Evolutionary conservation across 2,888 invertebrate genomes (phyloP).

Genomic region (Chymomyza procnemis): DNA sequence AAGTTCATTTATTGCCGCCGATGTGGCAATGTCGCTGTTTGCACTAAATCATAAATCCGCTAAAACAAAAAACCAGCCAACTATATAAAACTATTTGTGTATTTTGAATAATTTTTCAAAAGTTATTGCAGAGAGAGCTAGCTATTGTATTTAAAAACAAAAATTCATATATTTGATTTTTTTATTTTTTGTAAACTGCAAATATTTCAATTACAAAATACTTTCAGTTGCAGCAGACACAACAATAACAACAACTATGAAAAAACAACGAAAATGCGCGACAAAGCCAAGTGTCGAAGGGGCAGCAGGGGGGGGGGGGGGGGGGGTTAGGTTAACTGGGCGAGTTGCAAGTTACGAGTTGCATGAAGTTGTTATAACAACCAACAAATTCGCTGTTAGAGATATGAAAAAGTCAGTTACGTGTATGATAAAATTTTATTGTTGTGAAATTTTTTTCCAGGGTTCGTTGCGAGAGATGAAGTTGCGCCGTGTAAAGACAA

Average conservation of each 20-base stretch:
- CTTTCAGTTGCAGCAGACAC: constrained; percentile 15
- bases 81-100: constrained; percentile 5
- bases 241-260: constrained; percentile 11
- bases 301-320: too few species aligned
- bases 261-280: constrained; percentile 1
- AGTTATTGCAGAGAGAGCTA: neutral
- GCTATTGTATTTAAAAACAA: neutral
- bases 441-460: constrained; percentile 54
- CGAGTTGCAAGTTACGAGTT: too few species aligned
- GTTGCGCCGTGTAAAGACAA: constrained; percentile 8
- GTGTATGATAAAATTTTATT: constrained; percentile 63
- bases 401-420: constrained; percentile 31
- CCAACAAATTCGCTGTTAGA: constrained; percentile 16
- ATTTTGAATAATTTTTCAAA: neutral
- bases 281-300: neutral
- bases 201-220: constrained; percentile 59
- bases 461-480: constrained; percentile 8
- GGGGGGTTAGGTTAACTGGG: too few species aligned
- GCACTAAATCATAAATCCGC: neutral
- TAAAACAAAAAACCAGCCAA: constrained; percentile 8
- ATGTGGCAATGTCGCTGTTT: neutral
- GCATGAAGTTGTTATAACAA: neutral
- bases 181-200: constrained; percentile 22
- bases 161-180: too few species aligned
- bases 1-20: neutral